Evolutionary conservation across 1,140 invertebrate genomes (phyloP).

Genomic region (Galleria mellonella): DNA sequence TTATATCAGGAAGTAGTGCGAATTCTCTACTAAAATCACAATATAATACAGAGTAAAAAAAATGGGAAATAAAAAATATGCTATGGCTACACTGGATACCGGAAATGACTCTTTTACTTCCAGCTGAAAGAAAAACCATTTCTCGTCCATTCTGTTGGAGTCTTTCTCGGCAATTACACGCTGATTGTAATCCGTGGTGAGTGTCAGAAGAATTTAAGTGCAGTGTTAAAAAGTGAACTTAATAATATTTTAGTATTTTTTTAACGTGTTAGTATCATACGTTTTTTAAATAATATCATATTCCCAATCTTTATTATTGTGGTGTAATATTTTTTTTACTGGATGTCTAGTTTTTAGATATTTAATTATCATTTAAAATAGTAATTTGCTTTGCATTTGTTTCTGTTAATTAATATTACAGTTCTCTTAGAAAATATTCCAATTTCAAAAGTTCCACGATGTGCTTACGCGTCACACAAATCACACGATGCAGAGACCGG

Average conservation of each 20-base stretch:
- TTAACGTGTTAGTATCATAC: slow-evolving; percentile 16
- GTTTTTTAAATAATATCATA: slow-evolving; percentile 11
- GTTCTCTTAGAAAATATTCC: slow-evolving; percentile 12
- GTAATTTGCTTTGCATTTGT: too few species aligned
- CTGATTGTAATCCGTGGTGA: slow-evolving; percentile 64
- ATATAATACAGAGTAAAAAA: neutral
- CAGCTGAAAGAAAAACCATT: slow-evolving; percentile 60
- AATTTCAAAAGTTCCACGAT: slow-evolving; percentile 24
- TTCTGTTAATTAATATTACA: too few species aligned
- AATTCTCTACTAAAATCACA: too few species aligned
- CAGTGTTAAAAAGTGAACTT: slow-evolving; percentile 49
- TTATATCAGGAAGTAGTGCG: too few species aligned
- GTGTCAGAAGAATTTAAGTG: slow-evolving; percentile 62
- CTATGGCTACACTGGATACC: slow-evolving; percentile 33
- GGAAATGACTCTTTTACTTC: slow-evolving; percentile 52
- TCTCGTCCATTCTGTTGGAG: slow-evolving; percentile 74
- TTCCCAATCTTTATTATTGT: slow-evolving; percentile 12
- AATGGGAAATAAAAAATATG: slow-evolving; percentile 8
- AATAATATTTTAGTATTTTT: slow-evolving; percentile 11
- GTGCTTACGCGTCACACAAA: slow-evolving; percentile 71
- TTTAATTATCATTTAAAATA: too few species aligned
- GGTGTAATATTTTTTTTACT: slow-evolving; percentile 19
- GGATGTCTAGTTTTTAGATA: too few species aligned
- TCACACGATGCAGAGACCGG: slow-evolving; percentile 52
- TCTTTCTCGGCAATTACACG: slow-evolving; percentile 71